These are phyloP conservation scores for Orchesellides sinensis DNA, from an alignment of 2,888 invertebrate species.

Conservation along the genomic window DNA sequence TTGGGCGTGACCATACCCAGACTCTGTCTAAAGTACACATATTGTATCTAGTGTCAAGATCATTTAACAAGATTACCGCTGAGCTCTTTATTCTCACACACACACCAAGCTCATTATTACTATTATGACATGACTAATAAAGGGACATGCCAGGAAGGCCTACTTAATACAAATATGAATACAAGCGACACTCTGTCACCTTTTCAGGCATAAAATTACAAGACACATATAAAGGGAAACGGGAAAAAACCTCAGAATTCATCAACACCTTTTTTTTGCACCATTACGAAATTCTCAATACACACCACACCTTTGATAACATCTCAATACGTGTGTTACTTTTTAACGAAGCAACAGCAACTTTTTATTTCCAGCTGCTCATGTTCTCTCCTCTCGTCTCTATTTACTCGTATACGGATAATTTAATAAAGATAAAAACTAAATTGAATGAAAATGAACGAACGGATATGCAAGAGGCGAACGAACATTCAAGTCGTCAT, in stretches of 20 bases:
- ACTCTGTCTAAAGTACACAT: not conserved
- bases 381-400: too few relatives aligned
- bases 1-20: not conserved
- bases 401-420: slow-evolving; percentile 34
- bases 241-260: slow-evolving; percentile 4
- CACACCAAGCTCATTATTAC: too few relatives aligned
- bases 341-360: too few relatives aligned
- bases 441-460: slow-evolving; percentile 15
- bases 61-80: slow-evolving; percentile 8
- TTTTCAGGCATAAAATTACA: too few relatives aligned
- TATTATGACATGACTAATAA: too few relatives aligned
- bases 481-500: slow-evolving; percentile 24
- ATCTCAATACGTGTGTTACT: slow-evolving; percentile 2
- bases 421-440: slow-evolving; percentile 30
- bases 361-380: slow-evolving; percentile 7
- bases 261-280: slow-evolving; percentile 10
- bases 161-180: too few relatives aligned
- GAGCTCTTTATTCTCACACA: not conserved
- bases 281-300: too few relatives aligned
- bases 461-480: not conserved
- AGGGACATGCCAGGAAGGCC: too few relatives aligned
- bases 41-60: not conserved
- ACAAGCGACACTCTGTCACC: too few relatives aligned
- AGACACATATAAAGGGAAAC: too few relatives aligned
- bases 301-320: slow-evolving; percentile 16